Base-by-base conservation (phyloP, 2,888 invertebrate genomes). In the Caenorhabditis drosophilae region DNA sequence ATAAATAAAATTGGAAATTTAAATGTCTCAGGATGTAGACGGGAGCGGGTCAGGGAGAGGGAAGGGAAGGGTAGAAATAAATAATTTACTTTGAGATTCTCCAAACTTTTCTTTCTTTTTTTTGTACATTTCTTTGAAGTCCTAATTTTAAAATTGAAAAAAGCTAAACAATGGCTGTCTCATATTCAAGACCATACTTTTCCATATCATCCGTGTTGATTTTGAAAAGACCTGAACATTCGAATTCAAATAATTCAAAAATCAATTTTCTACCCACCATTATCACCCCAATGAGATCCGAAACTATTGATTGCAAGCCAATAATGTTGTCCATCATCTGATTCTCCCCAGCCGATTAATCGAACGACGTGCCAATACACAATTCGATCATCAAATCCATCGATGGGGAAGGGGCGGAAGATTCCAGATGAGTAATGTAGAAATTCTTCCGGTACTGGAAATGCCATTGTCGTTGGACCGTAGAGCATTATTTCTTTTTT, bases 351-450 rank as follows among this genome's bases (percentile, higher is more conserved):
- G 31, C 81, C 81, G 45, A 81, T 82, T 26, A 81, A 58, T 42
- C 79, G 61, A 9, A 78, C 81, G 11, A 81, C 81, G 61, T 81
- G 81, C 81, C 81, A 81, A 56, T 81, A 81, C 22, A 81, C 76
- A 26, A 81, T 79, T 4, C 81, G 63, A 44, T 79, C 77, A 46
- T 76, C 73, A 61, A 81, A 81, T 7, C 77, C 74, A 36, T 78
- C 73, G 35, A 71, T 61, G 16, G 81, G 81, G 51, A 67, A 73
- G 12, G 81, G 81, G n/a, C 77, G 75, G 66, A 82, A 81, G 18
- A 81, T 66, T 26, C 80, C 81, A 22, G 59, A 67, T 12, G 78
- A 73, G 48, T 81, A 81, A 47, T 82, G 81, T 11, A 81, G 66
- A 47, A 81, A 81, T 55, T 81, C 81, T 61, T 81, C 81, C 1